phyloP scores from a whole-genome alignment of 1,140 invertebrate species.

The Kradibia gibbosae region DNA sequence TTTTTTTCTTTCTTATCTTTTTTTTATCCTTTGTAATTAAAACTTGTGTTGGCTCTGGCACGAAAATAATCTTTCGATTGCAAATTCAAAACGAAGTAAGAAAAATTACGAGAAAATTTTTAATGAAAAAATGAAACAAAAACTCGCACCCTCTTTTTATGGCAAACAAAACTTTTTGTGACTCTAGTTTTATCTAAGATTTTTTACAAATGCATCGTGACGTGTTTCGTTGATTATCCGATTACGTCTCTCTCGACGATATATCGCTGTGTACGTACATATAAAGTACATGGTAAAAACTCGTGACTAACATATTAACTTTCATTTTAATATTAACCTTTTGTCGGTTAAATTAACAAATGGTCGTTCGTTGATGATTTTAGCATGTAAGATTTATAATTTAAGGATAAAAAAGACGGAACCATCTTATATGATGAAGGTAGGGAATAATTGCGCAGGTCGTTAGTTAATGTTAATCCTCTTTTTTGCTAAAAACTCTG shows the following conservation, averaged over 20 bases:
- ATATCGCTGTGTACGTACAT: neutral
- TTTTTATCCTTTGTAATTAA: too few relatives aligned
- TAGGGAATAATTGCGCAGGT: neutral
- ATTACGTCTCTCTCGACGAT: conserved; percentile 10
- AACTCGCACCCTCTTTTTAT: too few relatives aligned
- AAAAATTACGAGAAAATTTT: too few relatives aligned
- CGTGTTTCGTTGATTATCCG: conserved; percentile 9
- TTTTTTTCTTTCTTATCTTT: too few relatives aligned
- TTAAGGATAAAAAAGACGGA: too few relatives aligned
- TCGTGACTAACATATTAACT: neutral
- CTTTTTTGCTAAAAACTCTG: neutral
- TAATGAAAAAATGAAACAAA: too few relatives aligned
- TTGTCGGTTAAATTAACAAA: conserved; percentile 3
- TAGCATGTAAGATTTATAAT: neutral
- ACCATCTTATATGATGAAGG: neutral
- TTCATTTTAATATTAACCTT: neutral
- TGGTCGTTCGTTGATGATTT: neutral
- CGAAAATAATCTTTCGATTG: too few relatives aligned
- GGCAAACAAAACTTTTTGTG: neutral
- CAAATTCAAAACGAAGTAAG: too few relatives aligned
- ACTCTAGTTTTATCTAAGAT: neutral
- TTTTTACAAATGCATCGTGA: neutral
- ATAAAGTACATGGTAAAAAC: neutral
- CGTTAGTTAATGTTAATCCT: neutral
- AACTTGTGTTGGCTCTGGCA: too few relatives aligned